Percentiles rank a stretch among this genome's conserved stretches.
Conservation (phyloP, 2,797 vertebrate species). For the Anas capensis region DNA sequence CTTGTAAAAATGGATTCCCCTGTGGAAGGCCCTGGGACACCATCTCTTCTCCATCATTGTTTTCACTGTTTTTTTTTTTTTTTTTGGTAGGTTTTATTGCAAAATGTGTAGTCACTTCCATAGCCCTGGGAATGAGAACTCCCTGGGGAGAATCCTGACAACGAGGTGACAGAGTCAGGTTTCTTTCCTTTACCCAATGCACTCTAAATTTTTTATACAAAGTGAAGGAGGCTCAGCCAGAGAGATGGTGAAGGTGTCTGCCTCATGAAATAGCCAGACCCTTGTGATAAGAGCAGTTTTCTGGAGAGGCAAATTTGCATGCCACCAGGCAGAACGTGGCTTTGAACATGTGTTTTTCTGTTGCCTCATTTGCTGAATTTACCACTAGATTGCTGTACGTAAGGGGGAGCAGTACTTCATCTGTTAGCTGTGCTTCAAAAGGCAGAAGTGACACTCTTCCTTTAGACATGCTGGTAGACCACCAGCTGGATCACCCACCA, state of each 20-base stretch:
- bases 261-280: not conserved
- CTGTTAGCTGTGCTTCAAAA: not conserved
- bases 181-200: not conserved
- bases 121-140: not conserved
- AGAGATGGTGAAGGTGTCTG: not conserved
- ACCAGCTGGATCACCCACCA: not conserved
- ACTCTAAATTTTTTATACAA: not conserved
- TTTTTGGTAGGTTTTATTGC: not conserved
- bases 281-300: not conserved
- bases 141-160: not conserved
- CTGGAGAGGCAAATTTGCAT: not conserved
- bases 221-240: not conserved
- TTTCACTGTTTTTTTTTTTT: not conserved
- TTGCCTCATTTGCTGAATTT: not conserved
- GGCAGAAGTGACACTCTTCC: not conserved
- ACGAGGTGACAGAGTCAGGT: constrained; percentile 14
- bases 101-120: not conserved
- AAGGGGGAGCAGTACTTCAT: not conserved
- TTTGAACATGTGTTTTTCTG: not conserved
- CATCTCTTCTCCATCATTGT: not conserved
- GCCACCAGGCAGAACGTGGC: not conserved
- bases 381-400: not conserved
- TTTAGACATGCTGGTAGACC: not conserved
- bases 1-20: not conserved
- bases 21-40: not conserved